phyloP scores from a whole-genome alignment of 2,797 vertebrate species.

The Pangasius larnaudii region DNA sequence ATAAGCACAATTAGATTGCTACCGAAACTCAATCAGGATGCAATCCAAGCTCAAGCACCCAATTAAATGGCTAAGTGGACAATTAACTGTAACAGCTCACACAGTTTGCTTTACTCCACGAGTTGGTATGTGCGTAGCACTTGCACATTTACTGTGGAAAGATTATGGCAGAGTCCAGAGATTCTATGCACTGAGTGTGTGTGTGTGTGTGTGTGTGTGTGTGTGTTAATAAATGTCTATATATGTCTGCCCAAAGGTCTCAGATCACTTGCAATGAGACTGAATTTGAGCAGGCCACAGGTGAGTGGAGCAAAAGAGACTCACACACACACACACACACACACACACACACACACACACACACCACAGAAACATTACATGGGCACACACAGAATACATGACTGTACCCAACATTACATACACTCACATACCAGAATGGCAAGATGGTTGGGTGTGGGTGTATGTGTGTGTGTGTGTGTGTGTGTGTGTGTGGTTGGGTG shows the following conservation, averaged over 20 bases:
- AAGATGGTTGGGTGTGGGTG: not conserved
- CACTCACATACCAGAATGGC: no score
- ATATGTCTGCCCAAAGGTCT: no score
- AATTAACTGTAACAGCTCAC: slow-evolving; percentile 36
- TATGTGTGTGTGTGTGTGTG: slow-evolving; percentile 4
- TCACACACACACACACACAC: no score
- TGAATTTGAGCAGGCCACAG: no score
- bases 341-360: no score
- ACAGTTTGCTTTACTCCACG: slow-evolving; percentile 32
- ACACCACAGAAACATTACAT: no score
- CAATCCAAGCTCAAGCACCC: slow-evolving; percentile 21
- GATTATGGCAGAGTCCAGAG: not conserved
- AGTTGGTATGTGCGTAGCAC: not conserved
- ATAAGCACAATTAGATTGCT: not conserved
- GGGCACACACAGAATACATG: no score
- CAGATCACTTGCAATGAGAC: no score
- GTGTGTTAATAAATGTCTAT: not conserved
- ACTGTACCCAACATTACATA: no score
- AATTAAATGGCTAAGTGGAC: slow-evolving; percentile 37
- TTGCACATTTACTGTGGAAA: not conserved
- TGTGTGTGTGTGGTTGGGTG: not conserved
- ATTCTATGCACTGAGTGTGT: not conserved
- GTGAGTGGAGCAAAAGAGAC: no score
- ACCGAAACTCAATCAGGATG: slow-evolving; percentile 3
- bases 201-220: not conserved